These are phyloP conservation scores for Stichopus horrens DNA, from an alignment of 53 echinoderm and acorn worm genomes.

Conservation along the genomic window DNA sequence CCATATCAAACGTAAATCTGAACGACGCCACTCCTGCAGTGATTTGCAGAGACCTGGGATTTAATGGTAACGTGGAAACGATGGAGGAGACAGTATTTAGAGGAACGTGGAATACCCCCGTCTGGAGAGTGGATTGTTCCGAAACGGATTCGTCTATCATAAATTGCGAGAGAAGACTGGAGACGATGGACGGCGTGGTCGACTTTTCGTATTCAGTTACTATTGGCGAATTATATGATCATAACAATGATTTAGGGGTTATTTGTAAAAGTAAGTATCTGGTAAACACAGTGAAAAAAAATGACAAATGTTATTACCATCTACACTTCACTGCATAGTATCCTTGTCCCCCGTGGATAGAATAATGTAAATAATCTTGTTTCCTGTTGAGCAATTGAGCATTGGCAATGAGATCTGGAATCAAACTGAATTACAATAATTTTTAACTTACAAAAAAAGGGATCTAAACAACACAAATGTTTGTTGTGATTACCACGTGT, in stretches of 20 bases:
- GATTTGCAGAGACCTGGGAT: not conserved
- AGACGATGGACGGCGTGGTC: not conserved
- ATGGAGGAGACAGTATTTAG: not conserved
- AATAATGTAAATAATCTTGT: too few species aligned
- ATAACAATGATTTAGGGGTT: not conserved
- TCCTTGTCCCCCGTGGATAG: too few species aligned
- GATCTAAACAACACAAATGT: too few species aligned
- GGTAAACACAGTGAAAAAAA: too few species aligned
- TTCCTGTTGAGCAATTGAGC: too few species aligned
- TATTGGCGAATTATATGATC: not conserved
- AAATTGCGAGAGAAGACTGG: not conserved
- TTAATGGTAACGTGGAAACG: not conserved
- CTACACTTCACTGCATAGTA: too few species aligned
- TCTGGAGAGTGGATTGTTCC: not conserved
- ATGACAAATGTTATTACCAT: too few species aligned
- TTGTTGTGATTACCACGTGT: too few species aligned
- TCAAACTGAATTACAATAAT: too few species aligned
- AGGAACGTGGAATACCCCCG: not conserved
- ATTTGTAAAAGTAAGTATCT: constrained; percentile 2
- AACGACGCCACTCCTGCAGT: not conserved
- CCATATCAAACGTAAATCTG: not conserved
- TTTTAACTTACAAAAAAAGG: too few species aligned
- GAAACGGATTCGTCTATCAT: not conserved
- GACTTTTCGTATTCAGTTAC: not conserved
- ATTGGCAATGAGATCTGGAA: too few species aligned